A percentile compares a stretch with the other conserved stretches of the same genome.
These are phyloP conservation scores for Nannoperca australis DNA, from an alignment of 2,797 vertebrate genomes.

Conservation along the genomic window DNA sequence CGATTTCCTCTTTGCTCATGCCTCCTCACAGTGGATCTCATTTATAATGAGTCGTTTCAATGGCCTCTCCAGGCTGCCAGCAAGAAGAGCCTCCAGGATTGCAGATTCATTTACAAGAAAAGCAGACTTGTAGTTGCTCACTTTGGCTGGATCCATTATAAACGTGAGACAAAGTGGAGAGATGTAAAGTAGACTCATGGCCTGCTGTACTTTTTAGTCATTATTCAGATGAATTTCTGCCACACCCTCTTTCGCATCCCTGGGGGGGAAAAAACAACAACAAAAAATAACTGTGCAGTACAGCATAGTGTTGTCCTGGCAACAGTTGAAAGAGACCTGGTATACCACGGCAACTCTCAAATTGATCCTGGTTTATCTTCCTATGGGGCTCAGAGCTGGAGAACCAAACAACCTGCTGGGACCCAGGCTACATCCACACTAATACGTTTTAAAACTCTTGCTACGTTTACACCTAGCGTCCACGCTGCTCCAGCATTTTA, in stretches of 20 bases:
- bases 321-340: conserved; percentile 56
- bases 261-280: neutral
- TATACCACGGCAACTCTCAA: conserved; percentile 33
- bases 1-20: conserved; percentile 59
- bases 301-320: conserved; percentile 68
- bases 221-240: conserved; percentile 22
- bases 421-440: neutral
- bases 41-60: conserved; percentile 46
- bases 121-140: conserved; percentile 17
- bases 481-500: too few relatives aligned
- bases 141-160: neutral
- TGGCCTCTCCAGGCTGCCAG: conserved; percentile 21
- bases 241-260: conserved; percentile 24
- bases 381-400: conserved; percentile 20
- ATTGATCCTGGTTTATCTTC: conserved; percentile 43
- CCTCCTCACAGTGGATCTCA: conserved; percentile 51
- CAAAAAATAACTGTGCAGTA: conserved; percentile 24
- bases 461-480: too few relatives aligned
- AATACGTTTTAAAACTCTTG: too few relatives aligned
- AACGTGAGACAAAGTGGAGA: neutral
- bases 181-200: neutral
- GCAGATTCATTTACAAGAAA: conserved; percentile 34
- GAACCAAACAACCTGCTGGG: conserved; percentile 9
- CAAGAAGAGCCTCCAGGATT: conserved; percentile 16
- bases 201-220: neutral